Evolutionary conservation across 2,888 invertebrate genomes (phyloP).

Genomic region (Octonoba sinensis): DNA sequence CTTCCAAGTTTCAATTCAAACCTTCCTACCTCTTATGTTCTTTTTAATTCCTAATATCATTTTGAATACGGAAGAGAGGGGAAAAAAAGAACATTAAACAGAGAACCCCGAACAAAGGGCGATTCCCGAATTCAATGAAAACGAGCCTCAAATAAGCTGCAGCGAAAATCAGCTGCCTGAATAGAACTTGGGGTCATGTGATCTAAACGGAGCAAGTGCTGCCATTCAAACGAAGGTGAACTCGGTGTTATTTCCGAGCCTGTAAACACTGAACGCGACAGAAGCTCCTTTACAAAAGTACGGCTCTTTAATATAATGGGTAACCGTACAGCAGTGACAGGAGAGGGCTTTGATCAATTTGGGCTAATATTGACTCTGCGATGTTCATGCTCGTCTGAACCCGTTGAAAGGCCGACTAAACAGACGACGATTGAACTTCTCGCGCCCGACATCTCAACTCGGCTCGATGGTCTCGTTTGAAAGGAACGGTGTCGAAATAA

Average conservation of each 20-base stretch:
- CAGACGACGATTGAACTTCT: conserved; percentile 58
- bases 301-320: conserved; percentile 63
- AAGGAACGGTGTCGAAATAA: conserved; percentile 42
- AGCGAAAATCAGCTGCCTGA: conserved; percentile 42
- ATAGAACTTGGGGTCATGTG: conserved; percentile 43
- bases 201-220: conserved; percentile 56
- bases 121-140: conserved; percentile 5
- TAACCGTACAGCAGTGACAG: conserved; percentile 31
- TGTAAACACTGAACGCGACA: conserved; percentile 56
- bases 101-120: conserved; percentile 12
- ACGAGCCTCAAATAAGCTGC: conserved; percentile 1
- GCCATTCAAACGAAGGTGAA: conserved; percentile 62
- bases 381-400: conserved; percentile 57
- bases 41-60: too few species aligned
- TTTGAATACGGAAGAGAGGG: too few species aligned
- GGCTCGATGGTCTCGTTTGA: conserved; percentile 39
- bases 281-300: conserved; percentile 43
- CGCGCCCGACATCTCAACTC: conserved; percentile 59
- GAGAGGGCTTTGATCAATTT: conserved; percentile 46
- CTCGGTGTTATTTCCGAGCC: conserved; percentile 54
- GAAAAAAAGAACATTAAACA: conserved; percentile 13
- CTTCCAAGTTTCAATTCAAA: too few species aligned
- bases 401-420: conserved; percentile 57
- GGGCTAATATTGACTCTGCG: conserved; percentile 62
- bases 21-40: too few species aligned